These are phyloP conservation scores for Parotocinclus haroldoi DNA, from an alignment of 2,797 vertebrate species.

Conservation along the genomic window DNA sequence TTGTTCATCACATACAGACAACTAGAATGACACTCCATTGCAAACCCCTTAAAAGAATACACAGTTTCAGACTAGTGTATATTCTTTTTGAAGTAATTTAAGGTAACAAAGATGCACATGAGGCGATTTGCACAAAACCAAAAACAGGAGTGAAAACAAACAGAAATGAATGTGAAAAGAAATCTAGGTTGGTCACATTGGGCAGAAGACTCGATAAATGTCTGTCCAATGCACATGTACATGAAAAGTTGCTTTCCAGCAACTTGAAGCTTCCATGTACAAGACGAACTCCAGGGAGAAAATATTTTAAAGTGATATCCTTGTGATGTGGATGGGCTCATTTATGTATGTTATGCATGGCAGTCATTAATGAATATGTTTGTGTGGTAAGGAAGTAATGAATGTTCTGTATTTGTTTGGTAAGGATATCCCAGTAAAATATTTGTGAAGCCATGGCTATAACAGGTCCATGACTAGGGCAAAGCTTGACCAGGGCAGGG, in stretches of 20 bases:
- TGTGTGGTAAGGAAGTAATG: not conserved
- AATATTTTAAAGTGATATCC: conserved; percentile 98
- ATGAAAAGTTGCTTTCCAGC: conserved; percentile 86
- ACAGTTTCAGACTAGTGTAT: conserved; percentile 51
- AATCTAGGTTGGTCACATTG: conserved; percentile 34
- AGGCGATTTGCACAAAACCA: conserved; percentile 11
- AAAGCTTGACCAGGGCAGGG: conserved; percentile 81
- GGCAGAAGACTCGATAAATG: conserved; percentile 62
- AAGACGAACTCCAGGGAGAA: conserved; percentile 77
- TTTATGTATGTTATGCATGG: not conserved
- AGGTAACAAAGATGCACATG: not conserved
- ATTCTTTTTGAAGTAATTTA: conserved; percentile 53
- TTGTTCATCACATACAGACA: conserved; percentile 3
- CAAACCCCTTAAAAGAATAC: conserved; percentile 72
- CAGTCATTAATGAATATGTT: not conserved
- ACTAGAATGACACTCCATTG: conserved; percentile 60
- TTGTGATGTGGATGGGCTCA: conserved; percentile 51
- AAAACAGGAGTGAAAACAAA: conserved; percentile 33
- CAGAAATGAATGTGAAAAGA: conserved; percentile 35
- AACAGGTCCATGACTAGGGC: conserved; percentile 84
- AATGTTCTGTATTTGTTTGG: conserved; percentile 21
- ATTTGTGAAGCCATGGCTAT: conserved; percentile 85
- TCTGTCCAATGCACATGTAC: conserved; percentile 86
- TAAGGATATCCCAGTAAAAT: conserved; percentile 98
- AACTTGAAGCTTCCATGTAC: conserved; percentile 95